Conservation (phyloP, 2,797 vertebrate species). For the Takifugu rubripes region DNA sequence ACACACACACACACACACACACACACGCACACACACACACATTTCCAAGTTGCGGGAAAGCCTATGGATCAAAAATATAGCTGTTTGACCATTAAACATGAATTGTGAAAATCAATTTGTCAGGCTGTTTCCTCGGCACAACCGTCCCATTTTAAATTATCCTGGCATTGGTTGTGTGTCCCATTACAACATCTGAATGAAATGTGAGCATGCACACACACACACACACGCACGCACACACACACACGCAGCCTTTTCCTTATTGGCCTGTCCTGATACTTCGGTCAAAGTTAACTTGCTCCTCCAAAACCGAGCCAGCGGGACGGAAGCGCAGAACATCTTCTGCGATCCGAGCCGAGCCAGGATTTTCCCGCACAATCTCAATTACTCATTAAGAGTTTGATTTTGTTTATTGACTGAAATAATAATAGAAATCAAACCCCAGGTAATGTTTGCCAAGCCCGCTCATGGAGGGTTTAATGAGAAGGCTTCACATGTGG, state of each 20-base stretch:
- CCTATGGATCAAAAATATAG: constrained; percentile 46
- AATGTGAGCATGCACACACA: neutral
- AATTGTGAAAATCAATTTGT: constrained; percentile 47
- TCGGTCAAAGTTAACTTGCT: constrained; percentile 10
- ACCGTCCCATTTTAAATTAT: constrained; percentile 15
- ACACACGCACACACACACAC: constrained; percentile 2
- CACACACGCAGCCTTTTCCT: neutral
- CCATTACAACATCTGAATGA: constrained; percentile 4
- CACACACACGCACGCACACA: too few relatives aligned
- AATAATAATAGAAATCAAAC: constrained; percentile 78
- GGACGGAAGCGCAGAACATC: constrained; percentile 23
- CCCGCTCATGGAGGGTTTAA: constrained; percentile 71
- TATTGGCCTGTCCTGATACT: constrained; percentile 21
- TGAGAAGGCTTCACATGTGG: constrained; percentile 83
- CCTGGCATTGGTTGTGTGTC: constrained; percentile 10
- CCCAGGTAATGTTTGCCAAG: constrained; percentile 79
- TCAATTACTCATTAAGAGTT: constrained; percentile 75
- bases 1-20: neutral
- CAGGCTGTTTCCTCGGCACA: constrained; percentile 32
- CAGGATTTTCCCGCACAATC: constrained; percentile 40
- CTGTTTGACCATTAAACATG: constrained; percentile 54
- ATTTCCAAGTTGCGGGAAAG: constrained; percentile 37
- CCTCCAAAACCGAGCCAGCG: constrained; percentile 27
- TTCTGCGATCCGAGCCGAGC: constrained; percentile 37
- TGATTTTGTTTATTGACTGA: constrained; percentile 76